Base-by-base conservation (phyloP, 2,797 vertebrate species). In the Pseudotriccus pelzelni region DNA sequence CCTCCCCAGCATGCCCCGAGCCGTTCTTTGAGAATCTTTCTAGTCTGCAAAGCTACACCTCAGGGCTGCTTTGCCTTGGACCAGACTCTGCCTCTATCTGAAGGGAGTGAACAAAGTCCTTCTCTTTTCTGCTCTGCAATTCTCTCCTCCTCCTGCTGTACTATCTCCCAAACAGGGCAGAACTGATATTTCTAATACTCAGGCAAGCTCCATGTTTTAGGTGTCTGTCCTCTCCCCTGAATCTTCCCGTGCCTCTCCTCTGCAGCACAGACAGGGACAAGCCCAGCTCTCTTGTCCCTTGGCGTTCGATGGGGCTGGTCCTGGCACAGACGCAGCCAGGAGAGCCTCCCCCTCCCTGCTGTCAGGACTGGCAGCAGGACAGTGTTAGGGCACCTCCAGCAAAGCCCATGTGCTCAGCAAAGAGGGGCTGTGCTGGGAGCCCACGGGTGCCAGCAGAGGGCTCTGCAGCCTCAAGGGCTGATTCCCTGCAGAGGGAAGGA, bases 391-490 rank as follows among this genome's bases (percentile, higher is more conserved):
- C 32, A 72, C n/a, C 17, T 82, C 41, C 75, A 82, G 70, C 79
- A 59, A 21, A 78, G 22, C 32, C n/a, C 3, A 0, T 68, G 59
- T 68, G 59, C 69, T 80, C 13, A 37, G 46, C 0, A 0, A 46
- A 69, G n/a, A 50, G 60, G 47, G 39, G 24, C 36, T 84, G 43
- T 78, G 53, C 22, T 55, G n/a, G 32, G 60, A 62, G 25, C 18
- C 60, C 1, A 0, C 25, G 55, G 12, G 14, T n/a, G 36, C 47
- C 16, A 34, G n/a, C 6, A 6, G 37, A 69, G n/a, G 24, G 22
- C 6, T 73, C 50, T 84, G 46, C 7, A 2, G 44, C 28, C 22
- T 75, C 8, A 1, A 1, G 30, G 53, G 7, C 4, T 60, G 32
- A 21, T 64, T 87, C 50, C 59, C 30, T 62, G 25, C 4, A 3